Conservation (phyloP, 2,797 vertebrate species). For the Gymnoscopelus braueri region DNA sequence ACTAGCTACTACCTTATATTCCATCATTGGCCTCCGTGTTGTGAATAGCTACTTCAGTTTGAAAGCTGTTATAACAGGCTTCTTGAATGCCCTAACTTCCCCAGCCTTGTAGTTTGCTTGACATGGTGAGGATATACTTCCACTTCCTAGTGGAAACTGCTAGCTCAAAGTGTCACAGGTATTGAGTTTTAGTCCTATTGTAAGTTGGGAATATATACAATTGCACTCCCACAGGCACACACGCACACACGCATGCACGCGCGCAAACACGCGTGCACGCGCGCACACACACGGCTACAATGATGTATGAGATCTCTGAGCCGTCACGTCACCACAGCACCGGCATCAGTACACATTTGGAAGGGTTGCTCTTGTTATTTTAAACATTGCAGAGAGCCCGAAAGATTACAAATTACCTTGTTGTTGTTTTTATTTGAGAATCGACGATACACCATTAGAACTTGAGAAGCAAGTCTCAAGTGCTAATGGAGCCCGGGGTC, state of each 20-base stretch:
- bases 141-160: too few species aligned
- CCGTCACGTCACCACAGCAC: constrained; percentile 45
- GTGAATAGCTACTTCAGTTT: constrained; percentile 34
- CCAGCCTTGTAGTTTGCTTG: constrained; percentile 30
- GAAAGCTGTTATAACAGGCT: constrained; percentile 27
- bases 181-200: too few species aligned
- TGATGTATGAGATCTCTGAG: constrained; percentile 53
- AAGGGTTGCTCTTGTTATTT: constrained; percentile 31
- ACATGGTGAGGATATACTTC: constrained; percentile 11
- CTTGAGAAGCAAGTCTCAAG: constrained; percentile 14
- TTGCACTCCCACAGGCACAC: neutral
- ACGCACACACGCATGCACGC: constrained; percentile 7
- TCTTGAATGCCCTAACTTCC: constrained; percentile 22
- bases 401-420: constrained; percentile 20
- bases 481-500: constrained; percentile 41
- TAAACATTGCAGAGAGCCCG: constrained; percentile 28
- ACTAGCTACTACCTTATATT: constrained; percentile 1
- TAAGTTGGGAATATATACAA: neutral
- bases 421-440: constrained; percentile 24
- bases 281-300: constrained; percentile 7
- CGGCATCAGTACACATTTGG: constrained; percentile 2
- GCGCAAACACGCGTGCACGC: neutral
- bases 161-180: too few species aligned
- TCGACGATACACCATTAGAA: constrained; percentile 5
- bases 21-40: constrained; percentile 22